Evolutionary conservation across 2,888 invertebrate species (phyloP).

Genomic region (Eilema caniola): DNA sequence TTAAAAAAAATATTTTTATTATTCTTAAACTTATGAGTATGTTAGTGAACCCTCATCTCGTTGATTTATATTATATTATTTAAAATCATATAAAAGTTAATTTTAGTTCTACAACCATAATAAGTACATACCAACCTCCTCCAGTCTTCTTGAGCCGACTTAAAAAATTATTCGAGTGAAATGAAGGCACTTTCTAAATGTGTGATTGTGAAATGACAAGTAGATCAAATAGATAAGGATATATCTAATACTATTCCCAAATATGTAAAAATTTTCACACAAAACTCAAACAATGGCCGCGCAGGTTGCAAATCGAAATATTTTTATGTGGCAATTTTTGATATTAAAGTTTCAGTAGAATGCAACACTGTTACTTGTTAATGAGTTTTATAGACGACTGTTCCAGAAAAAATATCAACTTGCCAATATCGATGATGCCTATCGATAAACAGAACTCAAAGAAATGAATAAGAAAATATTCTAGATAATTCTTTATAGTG

Average conservation of each 20-base stretch:
- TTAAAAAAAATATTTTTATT: slow-evolving; percentile 42
- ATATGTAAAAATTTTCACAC: neutral
- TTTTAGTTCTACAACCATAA: slow-evolving; percentile 38
- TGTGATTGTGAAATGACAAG: slow-evolving; percentile 5
- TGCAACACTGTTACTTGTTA: too few relatives aligned
- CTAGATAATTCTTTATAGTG: neutral
- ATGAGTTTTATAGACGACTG: too few relatives aligned
- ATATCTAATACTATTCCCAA: neutral
- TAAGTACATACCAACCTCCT: slow-evolving; percentile 59
- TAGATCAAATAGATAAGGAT: neutral
- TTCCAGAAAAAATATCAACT: too few relatives aligned
- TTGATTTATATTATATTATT: slow-evolving; percentile 31
- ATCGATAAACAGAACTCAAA: neutral
- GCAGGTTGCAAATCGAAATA: neutral
- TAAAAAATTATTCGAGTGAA: slow-evolving; percentile 28
- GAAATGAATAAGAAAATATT: neutral
- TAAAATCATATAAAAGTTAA: slow-evolving; percentile 28
- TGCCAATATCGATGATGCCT: too few relatives aligned
- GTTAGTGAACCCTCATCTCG: slow-evolving; percentile 47
- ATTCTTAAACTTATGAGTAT: slow-evolving; percentile 55
- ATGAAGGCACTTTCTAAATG: slow-evolving; percentile 51
- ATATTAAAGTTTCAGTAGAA: too few relatives aligned
- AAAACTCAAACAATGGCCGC: neutral
- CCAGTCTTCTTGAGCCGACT: slow-evolving; percentile 57
- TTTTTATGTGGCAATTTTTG: neutral